Conservation (phyloP, 2,113 vertebrate genomes). For the Catharus fuscescens region DNA sequence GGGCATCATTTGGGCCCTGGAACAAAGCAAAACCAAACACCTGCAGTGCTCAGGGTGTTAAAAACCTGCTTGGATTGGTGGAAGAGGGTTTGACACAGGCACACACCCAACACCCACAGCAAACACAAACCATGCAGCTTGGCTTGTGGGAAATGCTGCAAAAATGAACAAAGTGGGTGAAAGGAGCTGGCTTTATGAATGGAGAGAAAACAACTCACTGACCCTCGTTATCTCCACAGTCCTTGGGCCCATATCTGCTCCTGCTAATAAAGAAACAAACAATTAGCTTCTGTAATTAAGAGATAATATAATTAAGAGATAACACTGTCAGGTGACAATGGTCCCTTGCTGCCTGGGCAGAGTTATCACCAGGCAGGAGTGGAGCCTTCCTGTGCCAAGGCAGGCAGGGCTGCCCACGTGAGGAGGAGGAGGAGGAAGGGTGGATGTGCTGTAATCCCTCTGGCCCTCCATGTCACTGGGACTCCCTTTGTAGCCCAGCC, state of each 20-base stretch:
- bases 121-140: neutral
- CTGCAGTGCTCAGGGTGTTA: neutral
- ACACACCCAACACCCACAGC: neutral
- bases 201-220: constrained; percentile 64
- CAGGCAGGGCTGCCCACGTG: neutral
- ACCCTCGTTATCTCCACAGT: constrained; percentile 91
- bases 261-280: constrained; percentile 68
- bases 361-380: constrained; percentile 50
- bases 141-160: neutral
- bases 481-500: neutral
- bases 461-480: neutral
- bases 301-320: constrained; percentile 59
- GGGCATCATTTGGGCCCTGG: constrained; percentile 87
- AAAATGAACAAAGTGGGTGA: neutral
- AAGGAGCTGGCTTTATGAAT: neutral
- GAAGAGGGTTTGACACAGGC: neutral
- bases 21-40: neutral
- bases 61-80: neutral
- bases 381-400: constrained; percentile 12
- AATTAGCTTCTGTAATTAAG: constrained; percentile 67
- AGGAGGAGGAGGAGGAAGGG: neutral
- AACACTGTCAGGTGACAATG: constrained; percentile 21
- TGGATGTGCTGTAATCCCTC: neutral
- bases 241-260: constrained; percentile 75
- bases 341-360: constrained; percentile 13